Evolutionary conservation across 2,888 invertebrate genomes (phyloP).

Genomic region (Amorpha juglandis): DNA sequence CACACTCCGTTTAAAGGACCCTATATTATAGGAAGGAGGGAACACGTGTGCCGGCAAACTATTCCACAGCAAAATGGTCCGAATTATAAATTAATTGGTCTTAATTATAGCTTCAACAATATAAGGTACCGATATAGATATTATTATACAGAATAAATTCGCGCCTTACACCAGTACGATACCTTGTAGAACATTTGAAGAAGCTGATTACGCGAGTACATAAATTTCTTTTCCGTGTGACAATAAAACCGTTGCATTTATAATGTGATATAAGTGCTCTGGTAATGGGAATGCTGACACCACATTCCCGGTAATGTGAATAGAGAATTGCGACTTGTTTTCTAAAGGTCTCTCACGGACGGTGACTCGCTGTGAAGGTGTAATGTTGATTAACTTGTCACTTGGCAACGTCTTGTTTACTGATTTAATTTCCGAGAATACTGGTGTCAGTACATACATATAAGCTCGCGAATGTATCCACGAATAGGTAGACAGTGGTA

Average conservation of each 20-base stretch:
- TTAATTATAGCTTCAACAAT: too few species aligned
- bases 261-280: not conserved
- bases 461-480: too few species aligned
- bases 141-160: not conserved
- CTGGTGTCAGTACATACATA: too few species aligned
- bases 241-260: not conserved
- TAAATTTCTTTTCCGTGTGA: not conserved
- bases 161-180: not conserved
- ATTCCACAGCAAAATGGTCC: too few species aligned
- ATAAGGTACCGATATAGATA: too few species aligned
- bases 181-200: not conserved
- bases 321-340: not conserved
- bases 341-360: not conserved
- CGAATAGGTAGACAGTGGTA: too few species aligned
- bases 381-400: not conserved
- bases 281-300: constrained; percentile 9
- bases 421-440: not conserved
- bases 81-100: too few species aligned
- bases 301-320: not conserved
- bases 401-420: not conserved
- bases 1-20: too few species aligned
- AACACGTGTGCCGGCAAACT: too few species aligned
- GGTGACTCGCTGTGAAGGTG: not conserved
- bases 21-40: too few species aligned
- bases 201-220: not conserved